phyloP scores from a whole-genome alignment of 2,888 invertebrate genomes.

The Neoscelio sp. region DNA sequence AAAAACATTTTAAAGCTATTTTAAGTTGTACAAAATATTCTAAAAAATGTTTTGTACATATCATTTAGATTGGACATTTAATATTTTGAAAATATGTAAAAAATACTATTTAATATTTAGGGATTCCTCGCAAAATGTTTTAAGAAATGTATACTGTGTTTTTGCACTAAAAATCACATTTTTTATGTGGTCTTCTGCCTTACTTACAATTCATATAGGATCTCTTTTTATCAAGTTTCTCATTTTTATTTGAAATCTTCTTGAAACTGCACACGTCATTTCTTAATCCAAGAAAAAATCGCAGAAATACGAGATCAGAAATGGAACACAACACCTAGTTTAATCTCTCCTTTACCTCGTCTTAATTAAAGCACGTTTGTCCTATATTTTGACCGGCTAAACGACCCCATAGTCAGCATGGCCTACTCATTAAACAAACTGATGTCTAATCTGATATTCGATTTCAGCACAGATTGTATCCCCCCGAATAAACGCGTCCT shows the following conservation, averaged over 20 bases:
- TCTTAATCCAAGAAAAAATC: conserved; percentile 33
- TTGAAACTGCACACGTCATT: conserved; percentile 7
- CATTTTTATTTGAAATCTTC: conserved; percentile 22
- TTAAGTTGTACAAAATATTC: too few relatives aligned
- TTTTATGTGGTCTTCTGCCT: too few relatives aligned
- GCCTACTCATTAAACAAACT: conserved; percentile 54
- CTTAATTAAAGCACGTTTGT: conserved; percentile 66
- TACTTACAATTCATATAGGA: too few relatives aligned
- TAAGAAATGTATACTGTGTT: too few relatives aligned
- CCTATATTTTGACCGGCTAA: conserved; percentile 58
- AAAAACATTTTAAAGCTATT: too few relatives aligned
- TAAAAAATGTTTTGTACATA: too few relatives aligned
- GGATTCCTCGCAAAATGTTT: too few relatives aligned
- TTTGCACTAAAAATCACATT: too few relatives aligned
- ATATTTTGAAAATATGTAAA: too few relatives aligned
- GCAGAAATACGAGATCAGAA: conserved; percentile 48
- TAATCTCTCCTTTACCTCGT: conserved; percentile 44
- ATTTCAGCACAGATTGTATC: conserved; percentile 29
- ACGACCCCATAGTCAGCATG: conserved; percentile 40
- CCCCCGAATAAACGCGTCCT: conserved; percentile 18
- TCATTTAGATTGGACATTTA: too few relatives aligned
- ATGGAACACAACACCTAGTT: conserved; percentile 17
- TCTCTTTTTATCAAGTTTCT: too few relatives aligned
- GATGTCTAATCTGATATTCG: conserved; percentile 50
- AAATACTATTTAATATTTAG: too few relatives aligned